Evolutionary conservation across 2,113 vertebrate species (phyloP).

Genomic region (Hoplias malabaricus): DNA sequence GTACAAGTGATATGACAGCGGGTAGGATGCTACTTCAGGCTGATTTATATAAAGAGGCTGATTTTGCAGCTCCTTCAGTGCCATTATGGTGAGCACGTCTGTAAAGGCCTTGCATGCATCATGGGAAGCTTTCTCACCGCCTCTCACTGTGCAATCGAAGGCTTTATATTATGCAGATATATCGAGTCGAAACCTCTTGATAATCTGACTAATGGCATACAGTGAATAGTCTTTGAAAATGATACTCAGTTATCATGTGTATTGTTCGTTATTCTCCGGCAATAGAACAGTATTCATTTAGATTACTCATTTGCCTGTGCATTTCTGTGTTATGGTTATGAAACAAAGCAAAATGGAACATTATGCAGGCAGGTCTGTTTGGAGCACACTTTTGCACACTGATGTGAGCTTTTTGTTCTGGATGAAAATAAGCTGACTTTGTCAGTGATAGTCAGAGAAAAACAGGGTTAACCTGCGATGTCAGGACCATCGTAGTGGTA

Average conservation of each 20-base stretch:
- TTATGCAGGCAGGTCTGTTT: conserved; percentile 3
- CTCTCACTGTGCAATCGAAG: conserved; percentile 13
- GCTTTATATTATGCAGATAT: conserved; percentile 50
- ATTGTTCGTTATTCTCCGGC: neutral
- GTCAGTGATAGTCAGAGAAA: no score
- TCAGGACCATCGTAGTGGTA: no score
- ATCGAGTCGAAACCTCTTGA: neutral
- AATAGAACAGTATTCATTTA: neutral
- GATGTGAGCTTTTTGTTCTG: no score
- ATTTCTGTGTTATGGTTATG: neutral
- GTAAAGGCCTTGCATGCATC: conserved; percentile 8
- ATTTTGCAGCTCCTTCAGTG: neutral
- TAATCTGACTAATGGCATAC: neutral
- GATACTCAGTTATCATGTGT: neutral
- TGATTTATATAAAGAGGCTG: conserved; percentile 4
- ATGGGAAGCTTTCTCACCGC: conserved; percentile 11
- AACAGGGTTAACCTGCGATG: no score
- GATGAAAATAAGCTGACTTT: no score
- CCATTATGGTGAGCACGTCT: neutral
- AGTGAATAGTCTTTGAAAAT: conserved; percentile 6
- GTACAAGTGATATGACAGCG: conserved; percentile 10
- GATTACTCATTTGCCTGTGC: neutral
- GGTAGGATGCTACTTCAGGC: neutral
- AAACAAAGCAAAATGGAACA: neutral
- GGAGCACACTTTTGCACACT: conserved; percentile 9